phyloP scores from a whole-genome alignment of 2,113 vertebrate species.

The Sciurus niger region DNA sequence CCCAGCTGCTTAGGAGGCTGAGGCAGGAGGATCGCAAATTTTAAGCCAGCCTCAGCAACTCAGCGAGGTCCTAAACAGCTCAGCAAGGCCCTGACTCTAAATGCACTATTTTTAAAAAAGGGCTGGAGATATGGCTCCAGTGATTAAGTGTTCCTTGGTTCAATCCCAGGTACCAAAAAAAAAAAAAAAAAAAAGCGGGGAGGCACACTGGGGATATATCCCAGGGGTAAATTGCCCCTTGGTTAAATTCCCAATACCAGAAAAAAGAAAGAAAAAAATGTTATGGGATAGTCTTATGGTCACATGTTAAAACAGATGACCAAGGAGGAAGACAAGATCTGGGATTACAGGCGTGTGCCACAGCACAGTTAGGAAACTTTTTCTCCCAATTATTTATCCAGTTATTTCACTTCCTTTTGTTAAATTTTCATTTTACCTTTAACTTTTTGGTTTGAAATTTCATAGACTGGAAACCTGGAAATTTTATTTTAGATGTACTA shows the following conservation, averaged over 20 bases:
- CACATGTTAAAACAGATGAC: neutral
- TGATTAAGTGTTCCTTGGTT: too few species aligned
- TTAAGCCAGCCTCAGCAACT: too few species aligned
- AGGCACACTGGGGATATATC: too few species aligned
- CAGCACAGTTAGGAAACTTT: neutral
- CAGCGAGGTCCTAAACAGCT: too few species aligned
- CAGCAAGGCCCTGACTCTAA: too few species aligned
- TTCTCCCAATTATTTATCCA: neutral
- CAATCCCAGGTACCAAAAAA: too few species aligned
- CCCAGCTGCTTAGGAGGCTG: too few species aligned
- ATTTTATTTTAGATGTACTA: neutral
- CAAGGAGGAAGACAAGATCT: neutral
- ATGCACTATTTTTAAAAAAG: too few species aligned
- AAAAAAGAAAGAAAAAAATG: neutral
- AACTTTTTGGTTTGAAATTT: neutral
- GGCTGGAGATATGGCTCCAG: too few species aligned
- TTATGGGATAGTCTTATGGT: neutral
- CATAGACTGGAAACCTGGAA: neutral
- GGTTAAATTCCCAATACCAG: neutral
- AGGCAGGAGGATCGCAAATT: too few species aligned
- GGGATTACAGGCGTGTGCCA: neutral
- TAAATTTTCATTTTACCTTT: conserved; percentile 16
- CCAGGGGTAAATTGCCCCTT: too few species aligned
- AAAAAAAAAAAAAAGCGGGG: too few species aligned
- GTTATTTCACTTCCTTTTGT: neutral